Conservation (phyloP, 2,888 invertebrate species). For the Macaria liturata region DNA sequence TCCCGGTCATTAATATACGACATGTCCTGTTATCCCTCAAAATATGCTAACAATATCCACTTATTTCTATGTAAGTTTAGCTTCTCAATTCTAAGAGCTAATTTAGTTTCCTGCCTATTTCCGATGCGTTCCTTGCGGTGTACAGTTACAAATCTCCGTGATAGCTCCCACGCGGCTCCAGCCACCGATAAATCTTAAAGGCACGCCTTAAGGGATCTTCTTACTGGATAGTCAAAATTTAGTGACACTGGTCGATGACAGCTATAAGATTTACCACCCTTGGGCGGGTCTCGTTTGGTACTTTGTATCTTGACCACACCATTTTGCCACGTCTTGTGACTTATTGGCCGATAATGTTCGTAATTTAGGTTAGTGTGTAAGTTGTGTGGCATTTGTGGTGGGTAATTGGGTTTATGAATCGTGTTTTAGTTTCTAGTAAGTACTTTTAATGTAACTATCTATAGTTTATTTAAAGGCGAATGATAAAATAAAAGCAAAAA, state of each 20-base stretch:
- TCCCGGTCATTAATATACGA: no score
- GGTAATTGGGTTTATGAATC: no score
- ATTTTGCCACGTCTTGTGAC: conserved; percentile 21
- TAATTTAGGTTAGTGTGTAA: conserved; percentile 5
- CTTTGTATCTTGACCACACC: conserved; percentile 24
- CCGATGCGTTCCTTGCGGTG: conserved; percentile 28
- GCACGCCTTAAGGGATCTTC: conserved; percentile 47
- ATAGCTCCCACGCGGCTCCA: conserved; percentile 49
- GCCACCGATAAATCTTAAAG: conserved; percentile 55
- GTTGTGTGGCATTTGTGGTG: no score
- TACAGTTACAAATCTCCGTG: conserved; percentile 55
- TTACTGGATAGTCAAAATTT: conserved; percentile 49
- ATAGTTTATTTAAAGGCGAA: no score
- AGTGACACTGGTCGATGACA: conserved; percentile 41
- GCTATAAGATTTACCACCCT: conserved; percentile 33
- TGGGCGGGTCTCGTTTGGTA: neutral
- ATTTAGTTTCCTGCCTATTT: neutral
- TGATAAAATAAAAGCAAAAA: no score
- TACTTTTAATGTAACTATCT: no score
- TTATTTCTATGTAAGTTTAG: neutral
- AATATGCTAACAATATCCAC: neutral
- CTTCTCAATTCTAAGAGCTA: no score
- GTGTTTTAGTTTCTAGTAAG: no score
- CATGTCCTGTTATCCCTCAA: no score
- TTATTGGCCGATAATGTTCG: conserved; percentile 16